Evolutionary conservation across 2,888 invertebrate genomes (phyloP).

Genomic region (Steinernema scapterisci): DNA sequence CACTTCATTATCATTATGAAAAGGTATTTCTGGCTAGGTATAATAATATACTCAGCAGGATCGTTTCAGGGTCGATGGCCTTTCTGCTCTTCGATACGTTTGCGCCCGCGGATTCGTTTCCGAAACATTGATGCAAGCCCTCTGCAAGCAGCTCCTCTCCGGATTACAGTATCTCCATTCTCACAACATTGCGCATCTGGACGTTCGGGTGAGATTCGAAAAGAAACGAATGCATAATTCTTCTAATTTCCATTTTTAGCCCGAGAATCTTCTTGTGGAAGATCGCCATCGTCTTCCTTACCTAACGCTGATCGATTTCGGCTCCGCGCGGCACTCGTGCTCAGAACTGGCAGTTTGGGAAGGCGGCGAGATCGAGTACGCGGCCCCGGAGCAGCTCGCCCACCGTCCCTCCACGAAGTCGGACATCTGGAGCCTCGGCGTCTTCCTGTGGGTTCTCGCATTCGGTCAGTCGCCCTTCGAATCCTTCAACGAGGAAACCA

Average conservation of each 20-base stretch:
- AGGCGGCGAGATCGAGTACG: slow-evolving; percentile 37
- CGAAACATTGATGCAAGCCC: slow-evolving; percentile 40
- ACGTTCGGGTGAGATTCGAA: slow-evolving; percentile 35
- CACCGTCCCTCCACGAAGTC: slow-evolving; percentile 38
- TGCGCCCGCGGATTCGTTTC: slow-evolving; percentile 38
- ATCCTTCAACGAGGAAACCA: slow-evolving; percentile 33
- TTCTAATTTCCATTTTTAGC: slow-evolving; percentile 30
- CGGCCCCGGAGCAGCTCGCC: slow-evolving; percentile 38
- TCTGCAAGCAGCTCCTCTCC: slow-evolving; percentile 36
- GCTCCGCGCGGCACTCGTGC: slow-evolving; percentile 26
- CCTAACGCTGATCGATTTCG: slow-evolving; percentile 37
- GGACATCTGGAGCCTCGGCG: slow-evolving; percentile 39
- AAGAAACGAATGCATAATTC: neutral
- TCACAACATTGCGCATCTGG: slow-evolving; percentile 39
- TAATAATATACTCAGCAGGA: too few relatives aligned
- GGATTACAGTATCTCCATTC: slow-evolving; percentile 39
- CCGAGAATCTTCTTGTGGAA: slow-evolving; percentile 43
- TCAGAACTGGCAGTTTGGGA: slow-evolving; percentile 39
- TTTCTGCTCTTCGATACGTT: slow-evolving; percentile 36
- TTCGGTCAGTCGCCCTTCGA: slow-evolving; percentile 37
- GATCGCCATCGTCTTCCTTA: slow-evolving; percentile 25
- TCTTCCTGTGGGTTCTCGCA: slow-evolving; percentile 37
- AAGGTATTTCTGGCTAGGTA: neutral
- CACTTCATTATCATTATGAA: slow-evolving; percentile 13
- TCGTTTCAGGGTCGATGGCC: slow-evolving; percentile 33